Evolutionary conservation across 2,113 vertebrate species (phyloP).

Genomic region (Microcebus griseorufus): DNA sequence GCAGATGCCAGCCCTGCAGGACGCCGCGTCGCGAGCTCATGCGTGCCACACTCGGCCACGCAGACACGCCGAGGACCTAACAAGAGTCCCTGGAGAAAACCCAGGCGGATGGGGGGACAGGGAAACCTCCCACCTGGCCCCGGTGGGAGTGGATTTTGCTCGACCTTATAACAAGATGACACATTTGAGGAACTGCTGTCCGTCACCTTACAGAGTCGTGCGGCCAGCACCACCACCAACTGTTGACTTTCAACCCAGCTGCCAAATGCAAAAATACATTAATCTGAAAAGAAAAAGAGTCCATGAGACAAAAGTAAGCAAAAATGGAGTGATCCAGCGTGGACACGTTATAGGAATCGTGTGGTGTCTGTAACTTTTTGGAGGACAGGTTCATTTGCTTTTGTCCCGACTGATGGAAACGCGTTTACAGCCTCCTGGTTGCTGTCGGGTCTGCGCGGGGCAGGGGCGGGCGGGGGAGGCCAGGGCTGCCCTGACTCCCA

Average conservation of each 20-base stretch:
- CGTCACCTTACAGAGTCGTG: neutral
- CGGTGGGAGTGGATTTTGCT: neutral
- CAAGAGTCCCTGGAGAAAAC: neutral
- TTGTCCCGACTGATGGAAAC: accelerated
- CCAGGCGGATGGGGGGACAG: accelerated
- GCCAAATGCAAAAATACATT: neutral
- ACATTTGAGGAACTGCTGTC: neutral
- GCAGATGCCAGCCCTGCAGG: neutral
- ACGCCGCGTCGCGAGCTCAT: too few species aligned
- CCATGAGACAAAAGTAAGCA: neutral
- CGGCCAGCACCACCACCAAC: accelerated
- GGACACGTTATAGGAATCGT: neutral
- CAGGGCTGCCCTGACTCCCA: neutral
- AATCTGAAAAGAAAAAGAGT: neutral
- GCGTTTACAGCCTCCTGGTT: neutral
- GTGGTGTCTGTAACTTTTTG: neutral
- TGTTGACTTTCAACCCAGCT: neutral
- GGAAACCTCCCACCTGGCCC: neutral
- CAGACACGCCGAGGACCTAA: neutral
- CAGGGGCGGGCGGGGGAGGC: neutral
- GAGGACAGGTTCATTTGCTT: neutral
- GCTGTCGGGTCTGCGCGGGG: accelerated
- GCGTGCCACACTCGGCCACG: neutral
- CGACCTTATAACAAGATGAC: neutral
- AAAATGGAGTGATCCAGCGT: neutral